Base-by-base conservation (phyloP, 1,140 invertebrate genomes). In the Zaprionus davidi region DNA sequence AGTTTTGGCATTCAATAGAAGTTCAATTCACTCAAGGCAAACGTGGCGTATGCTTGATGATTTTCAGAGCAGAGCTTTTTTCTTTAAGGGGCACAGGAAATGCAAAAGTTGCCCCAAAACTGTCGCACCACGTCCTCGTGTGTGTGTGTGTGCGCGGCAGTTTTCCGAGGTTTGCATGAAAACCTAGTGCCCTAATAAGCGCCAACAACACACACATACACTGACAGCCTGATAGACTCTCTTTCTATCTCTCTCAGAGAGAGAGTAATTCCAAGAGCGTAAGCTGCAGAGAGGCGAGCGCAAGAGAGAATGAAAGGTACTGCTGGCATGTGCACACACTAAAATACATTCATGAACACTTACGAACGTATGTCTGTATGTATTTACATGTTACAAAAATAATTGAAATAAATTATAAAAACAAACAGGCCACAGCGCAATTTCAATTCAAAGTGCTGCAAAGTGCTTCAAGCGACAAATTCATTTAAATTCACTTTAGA, bases 181-280 rank as follows among this genome's bases (percentile, higher is more conserved):
- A 91, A 91, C 88, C 88, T 85, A 91, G 81, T 91, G 88, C 88
- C 88, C 88, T 91, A 91, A 85, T 91, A 91, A 91, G 76, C 66
- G 38, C 15, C 24, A 74, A 59, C 31, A 44, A 75, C 58, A 70
- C 34, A 57, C 26, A 51, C 31, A 62, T 28, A 60, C 13, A 57
- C 28, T 41, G 56, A 70, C 67, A 62, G 69, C 24, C 46, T 41
- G 66, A 44, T 20, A 46, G 41, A 46, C 41, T 41, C 38, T 41
- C 38, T n/a, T 41, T 6, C n/a, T 46, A 26, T 26, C 41, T 46
- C n/a, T 17, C 15, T 24, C 31, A 41, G 13, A 38, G 26, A 31
- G 6, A 56, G 24, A 20, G 17, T 34, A 20, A 57, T 9, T 5
- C 31, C 41, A 38, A 26, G 17, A 56, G 36, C 36, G 49, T 26